Base-by-base conservation (phyloP, 2,113 vertebrate genomes). In the Lepus americanus region DNA sequence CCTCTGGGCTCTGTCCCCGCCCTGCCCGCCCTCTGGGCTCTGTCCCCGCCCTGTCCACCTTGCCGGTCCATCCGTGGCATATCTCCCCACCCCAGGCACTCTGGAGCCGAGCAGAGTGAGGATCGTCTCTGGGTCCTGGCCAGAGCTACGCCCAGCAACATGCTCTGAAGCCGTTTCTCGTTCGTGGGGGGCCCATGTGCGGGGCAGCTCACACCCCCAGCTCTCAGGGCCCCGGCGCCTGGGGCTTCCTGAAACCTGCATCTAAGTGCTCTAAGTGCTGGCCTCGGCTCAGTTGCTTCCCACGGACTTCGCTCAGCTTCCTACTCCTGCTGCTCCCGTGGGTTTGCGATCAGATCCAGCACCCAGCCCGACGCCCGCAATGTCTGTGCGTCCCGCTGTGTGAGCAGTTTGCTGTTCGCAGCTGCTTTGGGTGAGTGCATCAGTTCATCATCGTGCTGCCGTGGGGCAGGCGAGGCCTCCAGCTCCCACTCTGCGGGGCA, bases 91-190 rank as follows among this genome's bases (percentile, higher is more conserved):
- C 1, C 3, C 6, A 27, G 23, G n/a, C 51, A 11, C 0, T 3
- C 9, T n/a, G 64, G 17, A 59, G 81, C 6, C 4, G 31, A 94
- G 36, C 11, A 49, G 4, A 59, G 19, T 10, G 25, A 55, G 25
- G 5, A 44, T 0, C 59, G 13, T 8, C 29, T 67, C 61, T 10
- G 11, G 44, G 59, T 7, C 23, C 31, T 19, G 44, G 36, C 6
- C 14, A 33, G 73, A 51, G 27, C 29, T 63, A 9, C 6, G 4
- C 29, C 31, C 25, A n/a, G 70, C 1, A 27, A n/a, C 0, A 0
- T 13, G 25, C 49, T 36, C 66, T 5, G 39, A 64, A 23, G 19
- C 0, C 4, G 4, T 3, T n/a, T 31, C 9, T 44, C 39, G 3
- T 44, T 8, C 7, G 25, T 25, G 33, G 19, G 6, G 9, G 2